Conservation (phyloP, 2,113 vertebrate species). For the Eulemur rufifrons region DNA sequence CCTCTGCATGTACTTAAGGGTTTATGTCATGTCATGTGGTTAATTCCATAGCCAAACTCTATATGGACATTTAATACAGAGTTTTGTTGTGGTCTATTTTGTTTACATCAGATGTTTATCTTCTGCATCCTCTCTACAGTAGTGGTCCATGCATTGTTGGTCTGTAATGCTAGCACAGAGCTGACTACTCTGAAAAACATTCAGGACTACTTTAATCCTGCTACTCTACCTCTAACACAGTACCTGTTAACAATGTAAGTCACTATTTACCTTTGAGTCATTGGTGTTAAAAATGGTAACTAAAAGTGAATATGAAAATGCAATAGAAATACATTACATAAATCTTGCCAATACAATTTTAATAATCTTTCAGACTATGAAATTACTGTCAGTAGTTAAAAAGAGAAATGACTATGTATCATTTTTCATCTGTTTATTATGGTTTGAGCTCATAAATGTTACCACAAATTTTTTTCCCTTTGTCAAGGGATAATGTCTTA, state of each 20-base stretch:
- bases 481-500: background rate
- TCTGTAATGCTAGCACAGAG: constrained; percentile 87
- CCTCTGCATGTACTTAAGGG: background rate
- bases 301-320: background rate
- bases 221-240: constrained; percentile 81
- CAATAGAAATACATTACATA: background rate
- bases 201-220: constrained; percentile 83
- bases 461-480: background rate
- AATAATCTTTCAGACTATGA: background rate
- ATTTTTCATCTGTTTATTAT: background rate
- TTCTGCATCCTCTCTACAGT: constrained; percentile 68
- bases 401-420: background rate
- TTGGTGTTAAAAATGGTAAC: background rate
- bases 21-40: background rate
- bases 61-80: background rate
- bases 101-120: background rate
- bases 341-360: background rate
- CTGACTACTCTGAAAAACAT: constrained; percentile 85
- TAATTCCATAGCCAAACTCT: background rate
- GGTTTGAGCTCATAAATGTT: background rate
- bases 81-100: background rate
- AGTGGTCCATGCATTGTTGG: constrained; percentile 85
- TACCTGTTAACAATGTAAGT: constrained; percentile 85
- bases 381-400: background rate
- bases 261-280: background rate